Evolutionary conservation across 2,888 invertebrate species (phyloP), one percentile per base, ranked within the genome.

Genomic region (Xiphydria camelus): DNA sequence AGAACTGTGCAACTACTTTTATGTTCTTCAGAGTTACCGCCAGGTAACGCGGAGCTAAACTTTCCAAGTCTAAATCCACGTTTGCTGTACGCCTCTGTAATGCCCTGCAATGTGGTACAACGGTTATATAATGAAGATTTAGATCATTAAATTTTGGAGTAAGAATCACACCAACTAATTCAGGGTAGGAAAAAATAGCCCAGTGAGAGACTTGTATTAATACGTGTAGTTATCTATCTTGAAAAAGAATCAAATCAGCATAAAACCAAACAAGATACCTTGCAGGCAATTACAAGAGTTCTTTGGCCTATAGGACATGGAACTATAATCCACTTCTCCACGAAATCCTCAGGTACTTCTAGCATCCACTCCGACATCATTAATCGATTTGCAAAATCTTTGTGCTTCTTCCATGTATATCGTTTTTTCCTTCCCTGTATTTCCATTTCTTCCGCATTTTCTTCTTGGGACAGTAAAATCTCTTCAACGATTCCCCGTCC

Each of bases 331-430:
- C 92, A 93, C 36, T 86, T 83, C 4, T 82, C 78, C 47, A 79
- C 68, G 39, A 92, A 81, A 68, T 91, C 87, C 18, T 80, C 78
- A 0, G 98, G 98, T 43, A 88, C 83, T 57, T 96, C 91, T 1
- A 88, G 78, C 70, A 98, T 78, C 96, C 96, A 98, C 75, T 98
- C 97, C 0, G 96, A 95, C 46, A 89, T 68, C 90, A 96, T 96
- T 4, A 96, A 76, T 56, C 84, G 80, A 69, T 83, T 77, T 21
- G 64, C 63, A 52, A 68, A 77, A 14, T 48, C 19, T 37, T 60
- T 64, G 20, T 52, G 38, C 37, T 53, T 51, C 34, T 49, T 57
- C 9, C 19, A 21, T 26, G 57, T 57, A 53, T 55, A 58, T 23
- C 51, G 52, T 18, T 52, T 55, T 23, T 45, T 41, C 25, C 36